Evolutionary conservation across 2,113 vertebrate species (phyloP).

Genomic region (Rhadina sibilatrix): DNA sequence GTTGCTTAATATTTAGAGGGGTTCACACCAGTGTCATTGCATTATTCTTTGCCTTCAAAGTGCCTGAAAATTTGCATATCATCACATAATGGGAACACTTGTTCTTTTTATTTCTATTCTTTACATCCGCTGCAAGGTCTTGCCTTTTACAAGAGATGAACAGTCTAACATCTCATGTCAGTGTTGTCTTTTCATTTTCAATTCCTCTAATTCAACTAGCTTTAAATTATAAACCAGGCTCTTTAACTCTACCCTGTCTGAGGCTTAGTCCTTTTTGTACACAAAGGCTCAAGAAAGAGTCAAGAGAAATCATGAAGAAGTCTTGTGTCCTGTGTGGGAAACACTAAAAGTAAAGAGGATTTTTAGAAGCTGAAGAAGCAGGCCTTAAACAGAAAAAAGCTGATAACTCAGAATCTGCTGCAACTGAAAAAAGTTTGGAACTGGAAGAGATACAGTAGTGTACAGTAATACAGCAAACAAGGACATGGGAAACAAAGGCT

Average conservation of each 20-base stretch:
- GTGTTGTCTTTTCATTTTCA: neutral
- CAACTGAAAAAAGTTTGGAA: no score
- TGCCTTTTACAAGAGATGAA: neutral
- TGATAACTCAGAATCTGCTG: no score
- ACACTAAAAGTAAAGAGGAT: no score
- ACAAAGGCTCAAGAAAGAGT: neutral
- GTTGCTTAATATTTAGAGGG: neutral
- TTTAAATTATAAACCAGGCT: neutral
- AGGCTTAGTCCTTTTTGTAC: neutral
- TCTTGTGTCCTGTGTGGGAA: neutral
- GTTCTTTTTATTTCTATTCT: neutral
- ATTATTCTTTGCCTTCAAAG: neutral
- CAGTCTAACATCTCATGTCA: neutral
- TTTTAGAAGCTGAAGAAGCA: no score
- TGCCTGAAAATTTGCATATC: neutral
- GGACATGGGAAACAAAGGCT: no score
- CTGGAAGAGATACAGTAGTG: no score
- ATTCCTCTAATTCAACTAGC: neutral
- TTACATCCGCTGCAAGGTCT: neutral
- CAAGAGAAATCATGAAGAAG: neutral
- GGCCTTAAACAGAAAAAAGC: no score
- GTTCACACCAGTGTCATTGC: neutral
- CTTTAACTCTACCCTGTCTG: neutral
- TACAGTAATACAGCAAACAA: no score
- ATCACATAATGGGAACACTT: rapidly evolving